Evolutionary conservation across 2,888 invertebrate species (phyloP), one percentile per base, ranked within the genome.

Genomic region (Eilema sororculum): DNA sequence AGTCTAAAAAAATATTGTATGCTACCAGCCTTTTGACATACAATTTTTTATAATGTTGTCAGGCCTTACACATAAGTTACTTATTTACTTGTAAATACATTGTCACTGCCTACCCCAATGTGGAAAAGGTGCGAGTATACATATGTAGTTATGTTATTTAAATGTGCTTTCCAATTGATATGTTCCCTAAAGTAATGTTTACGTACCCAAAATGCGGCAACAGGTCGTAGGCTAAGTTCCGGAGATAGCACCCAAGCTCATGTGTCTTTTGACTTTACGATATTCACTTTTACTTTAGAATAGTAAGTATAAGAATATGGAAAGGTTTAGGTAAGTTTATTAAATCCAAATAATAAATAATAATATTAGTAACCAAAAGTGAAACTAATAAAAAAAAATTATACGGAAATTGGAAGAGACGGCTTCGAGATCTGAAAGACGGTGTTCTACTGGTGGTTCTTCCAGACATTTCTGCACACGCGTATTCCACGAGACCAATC

Each of bases 401-500:
- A 25, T 25, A 8, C 58, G 13, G 20, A 25, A 25, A 28, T 6
- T 25, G 28, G 25, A 30, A 3, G 46, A 52, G 62, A 65, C 63
- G 71, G 68, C 71, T 25, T 69, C n/a, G 66, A 66, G 52, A 63
- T 41, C 28, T 64, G 69, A 41, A 30, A 59, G 52, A 60, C 56
- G 24, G 57, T 5, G 37, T 66, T 28, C 64, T 60, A 72, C 71
- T 75, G 67, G 77, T 78, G 70, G 72, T 73, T 58, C 16, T 41
- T 46, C 46, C 25, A 41, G 16, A 62, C 33, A 37, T 62, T 74
- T 66, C 46, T 76, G 65, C 72, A 73, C 56, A 74, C 56, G 68
- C 64, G 68, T 64, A 33, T 41, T 72, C 67, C 59, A 68, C 37
- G 61, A 65, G 46, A 56, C 5, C 13, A 58, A 25, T 58, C 58